Percentiles rank a stretch among this genome's conserved stretches.
phyloP scores from a whole-genome alignment of 2,797 vertebrate genomes.

The Falco cherrug region DNA sequence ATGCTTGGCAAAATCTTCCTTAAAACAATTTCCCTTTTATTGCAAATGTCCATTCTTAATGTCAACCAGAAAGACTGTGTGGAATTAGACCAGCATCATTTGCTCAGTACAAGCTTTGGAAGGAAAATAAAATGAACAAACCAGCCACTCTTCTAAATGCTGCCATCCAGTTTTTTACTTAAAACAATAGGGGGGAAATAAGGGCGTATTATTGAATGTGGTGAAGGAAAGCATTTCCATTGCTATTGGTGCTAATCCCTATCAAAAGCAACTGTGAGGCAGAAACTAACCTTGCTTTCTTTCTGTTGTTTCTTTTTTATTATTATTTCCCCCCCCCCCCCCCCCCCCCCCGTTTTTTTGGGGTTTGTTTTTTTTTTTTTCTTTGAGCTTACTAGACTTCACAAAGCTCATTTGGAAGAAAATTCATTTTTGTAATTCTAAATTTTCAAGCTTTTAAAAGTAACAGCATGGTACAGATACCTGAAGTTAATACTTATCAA shows the following conservation, averaged over 20 bases:
- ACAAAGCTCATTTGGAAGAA: not conserved
- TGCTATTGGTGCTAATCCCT: not conserved
- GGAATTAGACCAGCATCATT: not conserved
- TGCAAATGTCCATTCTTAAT: not conserved
- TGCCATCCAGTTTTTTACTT: not conserved
- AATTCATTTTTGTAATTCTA: not conserved
- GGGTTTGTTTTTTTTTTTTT: not conserved
- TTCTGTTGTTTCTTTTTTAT: not conserved
- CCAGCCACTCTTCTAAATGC: not conserved
- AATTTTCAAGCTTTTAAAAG: not conserved
- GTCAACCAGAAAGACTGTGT: not conserved
- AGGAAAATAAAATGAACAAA: not conserved
- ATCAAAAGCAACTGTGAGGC: not conserved
- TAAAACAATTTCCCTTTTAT: not conserved
- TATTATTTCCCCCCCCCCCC: no score
- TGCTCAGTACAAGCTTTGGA: not conserved
- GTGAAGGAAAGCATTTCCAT: not conserved
- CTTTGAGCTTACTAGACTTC: not conserved
- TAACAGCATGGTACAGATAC: not conserved
- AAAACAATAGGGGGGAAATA: not conserved
- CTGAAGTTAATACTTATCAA: not conserved
- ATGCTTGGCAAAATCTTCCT: not conserved
- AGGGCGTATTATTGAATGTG: not conserved
- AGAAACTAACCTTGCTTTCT: not conserved
- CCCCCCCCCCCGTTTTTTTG: no score